Conservation (phyloP, 2,888 invertebrate genomes). For the Stenolophus ochropezus region DNA sequence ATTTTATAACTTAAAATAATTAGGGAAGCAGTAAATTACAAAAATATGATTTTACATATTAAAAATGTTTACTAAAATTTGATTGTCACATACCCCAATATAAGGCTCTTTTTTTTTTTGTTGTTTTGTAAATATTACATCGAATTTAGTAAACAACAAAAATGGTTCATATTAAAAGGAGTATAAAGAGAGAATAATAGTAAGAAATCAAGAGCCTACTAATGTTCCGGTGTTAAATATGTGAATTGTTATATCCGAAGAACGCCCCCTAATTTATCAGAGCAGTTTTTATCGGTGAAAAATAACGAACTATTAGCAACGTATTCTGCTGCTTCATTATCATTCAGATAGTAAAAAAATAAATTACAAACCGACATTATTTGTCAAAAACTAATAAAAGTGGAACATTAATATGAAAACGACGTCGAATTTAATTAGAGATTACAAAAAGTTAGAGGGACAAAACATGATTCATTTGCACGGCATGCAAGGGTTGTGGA, state of each 20-base stretch:
- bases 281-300: slow-evolving; percentile 4
- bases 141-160: too few relatives aligned
- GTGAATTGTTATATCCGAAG: neutral
- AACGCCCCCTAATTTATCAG: slow-evolving; percentile 16
- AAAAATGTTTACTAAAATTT: too few relatives aligned
- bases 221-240: neutral
- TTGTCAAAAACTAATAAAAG: slow-evolving; percentile 19
- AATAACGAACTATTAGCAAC: neutral
- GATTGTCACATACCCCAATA: too few relatives aligned
- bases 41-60: too few relatives aligned
- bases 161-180: too few relatives aligned
- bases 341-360: neutral
- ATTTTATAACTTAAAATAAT: too few relatives aligned
- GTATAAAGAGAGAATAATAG: too few relatives aligned
- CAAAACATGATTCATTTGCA: slow-evolving; percentile 47
- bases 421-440: slow-evolving; percentile 41
- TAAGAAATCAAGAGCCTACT: too few relatives aligned
- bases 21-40: too few relatives aligned
- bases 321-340: slow-evolving; percentile 4
- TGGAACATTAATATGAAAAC: slow-evolving; percentile 17
- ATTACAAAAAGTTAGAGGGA: slow-evolving; percentile 34
- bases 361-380: neutral
- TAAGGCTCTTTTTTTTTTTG: too few relatives aligned
- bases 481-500: slow-evolving; percentile 6
- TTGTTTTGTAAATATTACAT: too few relatives aligned